Base-by-base conservation (phyloP, 2,797 vertebrate genomes). In the Carcharodon carcharias region DNA sequence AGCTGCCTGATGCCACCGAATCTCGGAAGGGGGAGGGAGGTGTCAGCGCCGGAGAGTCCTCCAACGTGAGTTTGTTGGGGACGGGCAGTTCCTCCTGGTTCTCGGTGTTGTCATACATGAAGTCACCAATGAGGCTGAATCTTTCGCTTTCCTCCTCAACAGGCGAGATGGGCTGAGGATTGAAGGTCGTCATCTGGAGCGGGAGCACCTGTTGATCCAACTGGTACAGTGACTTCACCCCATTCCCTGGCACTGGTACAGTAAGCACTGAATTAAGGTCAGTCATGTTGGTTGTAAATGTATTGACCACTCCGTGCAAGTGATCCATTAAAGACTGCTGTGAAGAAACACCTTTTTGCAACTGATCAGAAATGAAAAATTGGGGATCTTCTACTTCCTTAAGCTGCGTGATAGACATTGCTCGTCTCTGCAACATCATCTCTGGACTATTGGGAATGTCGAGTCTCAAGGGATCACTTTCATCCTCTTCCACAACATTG, bases 21-120 rank as follows among this genome's bases (percentile, higher is more conserved):
- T 99, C 99, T 97, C 99, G 98, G 97, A 99, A 99, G 61, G 99
- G 99, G 94, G 99, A 99, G 0, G 99, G 99, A 0, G 99, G 99
- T 0, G 99, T 99, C 96, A 99, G 98, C 0, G 99, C 98, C 0
- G 98, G 98, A 40, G 98, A 98, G 96, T 98, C 98, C 97, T 99
- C 99, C 4, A 99, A 97, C 96, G 97, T 98, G 71, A 98, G 96
- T 97, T 98, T 99, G 98, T 98, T 97, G 97, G 97, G 98, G 31
- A 97, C 97, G 3, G 97, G 97, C 97, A 98, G 98, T 82, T 98
- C 97, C 0, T 99, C 98, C 0, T 98, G 98, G 94, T 98, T 98
- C 0, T 98, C 98, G 82, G 98, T 98, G 96, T 98, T 98, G 96
- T 99, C 98, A 0, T 98, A 99, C 97, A 99, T 97, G 2, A 99